Evolutionary conservation across 1,140 invertebrate species (phyloP), one percentile per base, ranked within the genome.

Genomic region (Papilio polytes): DNA sequence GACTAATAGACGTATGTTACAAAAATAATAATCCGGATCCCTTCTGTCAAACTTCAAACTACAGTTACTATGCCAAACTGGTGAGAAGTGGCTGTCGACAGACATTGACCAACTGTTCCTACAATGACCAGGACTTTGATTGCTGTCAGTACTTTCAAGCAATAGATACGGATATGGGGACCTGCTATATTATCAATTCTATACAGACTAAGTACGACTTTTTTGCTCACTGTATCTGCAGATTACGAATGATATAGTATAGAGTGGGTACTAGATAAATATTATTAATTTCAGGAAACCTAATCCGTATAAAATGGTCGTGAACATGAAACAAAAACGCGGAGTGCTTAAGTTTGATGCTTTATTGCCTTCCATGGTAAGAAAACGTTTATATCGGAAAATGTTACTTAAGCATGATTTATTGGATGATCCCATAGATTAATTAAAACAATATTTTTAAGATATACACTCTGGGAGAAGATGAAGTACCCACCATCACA

Each of bases 151-250:
- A 96, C 85, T 97, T 97, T 84, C 91, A 95, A 48, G 92, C 94
- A 2, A 95, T 97, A 81, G 92, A 96, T 56, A 97, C 97, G 0
- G 97, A 97, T 87, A 85, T 96, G 53, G 97, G 97, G 7, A 88
- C 91, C 22, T 97, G 97, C 86, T 97, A 95, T 85, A 96, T 96
- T 36, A 94, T 97, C 1, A 97, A 97, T 82, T 97, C 96, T 0
- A 91, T 96, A 80, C 96, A 97, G 90, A 95, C 90, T 36, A 89
- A 89, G 94, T 95, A 91, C 81, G 83, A 83, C 78, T 80, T 9
- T 46, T 74, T 18, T 48, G n/a, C n/a, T 48, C 9, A 15, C 46
- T 48, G 10, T 15, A 48, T 48, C 46, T 48, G 0, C 12, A 48
- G 46, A 15, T 15, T 48, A 48, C 0, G 13, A 48, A 15, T 48